phyloP scores from a whole-genome alignment of 1,140 invertebrate species.

The Limonius californicus region DNA sequence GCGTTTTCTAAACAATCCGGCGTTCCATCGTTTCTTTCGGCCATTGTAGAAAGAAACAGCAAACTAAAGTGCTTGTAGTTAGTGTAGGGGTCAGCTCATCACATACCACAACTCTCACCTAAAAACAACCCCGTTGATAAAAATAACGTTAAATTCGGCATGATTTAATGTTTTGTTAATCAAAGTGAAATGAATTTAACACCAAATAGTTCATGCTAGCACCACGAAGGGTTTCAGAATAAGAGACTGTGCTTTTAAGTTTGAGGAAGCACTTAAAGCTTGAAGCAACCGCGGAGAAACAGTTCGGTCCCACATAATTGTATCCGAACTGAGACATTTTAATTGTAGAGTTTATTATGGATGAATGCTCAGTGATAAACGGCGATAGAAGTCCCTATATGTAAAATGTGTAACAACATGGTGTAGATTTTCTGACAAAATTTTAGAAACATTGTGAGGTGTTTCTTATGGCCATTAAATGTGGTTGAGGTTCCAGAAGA shows the following conservation, averaged over 20 bases:
- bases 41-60: slow-evolving; percentile 29
- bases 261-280: slow-evolving; percentile 25
- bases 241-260: too few species aligned
- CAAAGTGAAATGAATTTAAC: too few species aligned
- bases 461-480: too few species aligned
- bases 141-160: neutral
- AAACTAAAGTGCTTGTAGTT: neutral
- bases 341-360: slow-evolving; percentile 22
- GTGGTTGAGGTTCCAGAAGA: too few species aligned
- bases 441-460: too few species aligned
- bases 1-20: slow-evolving; percentile 40
- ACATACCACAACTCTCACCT: neutral
- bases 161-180: neutral
- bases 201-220: too few species aligned
- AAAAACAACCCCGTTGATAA: neutral
- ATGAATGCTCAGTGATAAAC: too few species aligned
- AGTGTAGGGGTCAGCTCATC: neutral
- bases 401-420: too few species aligned
- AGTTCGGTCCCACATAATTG: slow-evolving; percentile 30
- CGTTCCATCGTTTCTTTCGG: slow-evolving; percentile 40
- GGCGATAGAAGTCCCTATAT: too few species aligned
- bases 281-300: slow-evolving; percentile 13
- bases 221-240: too few species aligned
- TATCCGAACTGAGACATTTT: slow-evolving; percentile 30
- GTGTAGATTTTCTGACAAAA: too few species aligned